Base-by-base conservation (phyloP, 1,140 invertebrate species). In the Heliconius nattereri region DNA sequence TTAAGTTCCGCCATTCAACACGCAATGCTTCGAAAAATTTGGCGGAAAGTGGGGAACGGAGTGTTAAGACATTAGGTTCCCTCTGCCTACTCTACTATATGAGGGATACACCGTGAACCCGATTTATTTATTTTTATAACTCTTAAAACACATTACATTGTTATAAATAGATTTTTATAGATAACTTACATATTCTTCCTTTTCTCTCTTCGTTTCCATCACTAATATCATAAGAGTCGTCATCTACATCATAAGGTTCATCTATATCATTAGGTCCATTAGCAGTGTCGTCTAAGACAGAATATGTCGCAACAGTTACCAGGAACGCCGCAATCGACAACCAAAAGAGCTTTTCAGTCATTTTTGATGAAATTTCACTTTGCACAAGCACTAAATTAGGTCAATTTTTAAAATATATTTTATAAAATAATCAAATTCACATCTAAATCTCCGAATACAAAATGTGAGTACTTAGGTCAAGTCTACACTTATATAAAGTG, bases 131-230 rank as follows among this genome's bases (percentile, higher is more conserved):
- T 35, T 35, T 32, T 32, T 35, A 45, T 45, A 45, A 45, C 13
- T 45, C 40, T 45, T 45, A 45, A 45, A 45, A 45, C 13, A 45
- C 49, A 52, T 26, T 71, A 52, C 37, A 72, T 19, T 73, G 20
- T 40, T 52, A 37, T 40, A 78, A 23, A 2, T 57, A 57, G 2
- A n/a, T 57, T 35, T 35, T 66, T 66, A 66, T 3, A 29, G 0
- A 19, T 81, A 35, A 91, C 92, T 92, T 83, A 93, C 92, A 86
- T 71, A 93, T 81, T 85, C 88, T 92, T 29, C 92, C 92, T 79
- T 89, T 73, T 79, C 92, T 87, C 16, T 84, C 82, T 19, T 77
- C 78, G 19, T 73, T 37, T 45, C 83, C 71, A n/a, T 81, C 76
- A 32, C 72, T 78, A 13, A 81, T 57, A 20, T 81, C 78, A 19